phyloP scores from a whole-genome alignment of 2,888 invertebrate genomes.

The Ypsolopha sequella region DNA sequence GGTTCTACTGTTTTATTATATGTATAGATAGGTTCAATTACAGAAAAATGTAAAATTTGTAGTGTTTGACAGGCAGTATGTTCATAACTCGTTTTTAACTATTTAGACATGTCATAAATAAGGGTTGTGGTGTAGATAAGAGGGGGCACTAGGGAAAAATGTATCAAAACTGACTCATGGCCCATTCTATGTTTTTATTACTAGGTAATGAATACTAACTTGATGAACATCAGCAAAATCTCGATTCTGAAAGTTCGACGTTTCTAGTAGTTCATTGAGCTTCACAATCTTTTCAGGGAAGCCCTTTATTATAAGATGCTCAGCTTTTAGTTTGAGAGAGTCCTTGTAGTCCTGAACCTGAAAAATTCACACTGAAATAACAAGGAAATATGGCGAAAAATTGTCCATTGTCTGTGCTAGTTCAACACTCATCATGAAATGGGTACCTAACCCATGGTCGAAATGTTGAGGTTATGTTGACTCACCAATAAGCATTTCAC shows the following conservation, averaged over 20 bases:
- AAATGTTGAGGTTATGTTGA: slow-evolving; percentile 38
- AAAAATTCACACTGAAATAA: slow-evolving; percentile 17
- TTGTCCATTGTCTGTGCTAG: slow-evolving; percentile 3
- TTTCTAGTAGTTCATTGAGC: slow-evolving; percentile 88
- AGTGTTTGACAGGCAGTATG: no score
- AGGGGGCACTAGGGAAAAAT: no score
- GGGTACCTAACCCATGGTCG: slow-evolving; percentile 16
- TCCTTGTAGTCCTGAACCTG: slow-evolving; percentile 94
- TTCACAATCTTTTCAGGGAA: slow-evolving; percentile 95
- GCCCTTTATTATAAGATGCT: slow-evolving; percentile 87
- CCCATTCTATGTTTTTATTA: no score
- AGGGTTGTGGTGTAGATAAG: no score
- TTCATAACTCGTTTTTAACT: no score
- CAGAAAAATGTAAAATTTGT: no score
- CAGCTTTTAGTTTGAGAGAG: slow-evolving; percentile 88
- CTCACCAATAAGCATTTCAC: slow-evolving; percentile 14
- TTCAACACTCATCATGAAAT: no score
- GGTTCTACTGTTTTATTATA: no score
- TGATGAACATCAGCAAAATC: slow-evolving; percentile 84
- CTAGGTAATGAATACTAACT: slow-evolving; percentile 27
- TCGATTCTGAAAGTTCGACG: slow-evolving; percentile 83
- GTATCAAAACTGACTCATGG: no score
- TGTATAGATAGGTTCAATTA: no score
- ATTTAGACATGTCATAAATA: no score
- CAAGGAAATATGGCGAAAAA: slow-evolving; percentile 11